These are phyloP conservation scores for Azorinus chamasolen DNA, from an alignment of 2,888 invertebrate species.

Conservation along the genomic window DNA sequence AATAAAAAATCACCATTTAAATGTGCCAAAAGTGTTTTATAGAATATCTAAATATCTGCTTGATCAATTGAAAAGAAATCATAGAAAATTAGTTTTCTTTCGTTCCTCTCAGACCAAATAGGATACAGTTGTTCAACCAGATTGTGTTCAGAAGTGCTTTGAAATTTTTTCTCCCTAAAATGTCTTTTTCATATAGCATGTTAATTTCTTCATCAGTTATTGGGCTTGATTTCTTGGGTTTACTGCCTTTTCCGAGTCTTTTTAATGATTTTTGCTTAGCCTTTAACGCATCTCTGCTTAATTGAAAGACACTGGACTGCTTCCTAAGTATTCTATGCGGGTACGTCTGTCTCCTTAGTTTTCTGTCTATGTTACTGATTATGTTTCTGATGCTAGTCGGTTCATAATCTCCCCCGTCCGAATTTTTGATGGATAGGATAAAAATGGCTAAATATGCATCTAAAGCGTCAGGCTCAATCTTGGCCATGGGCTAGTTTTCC, in stretches of 20 bases:
- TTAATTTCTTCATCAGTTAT: not conserved
- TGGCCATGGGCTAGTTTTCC: no score
- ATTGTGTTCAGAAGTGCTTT: not conserved
- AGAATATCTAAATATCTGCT: no score
- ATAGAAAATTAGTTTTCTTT: slow-evolving; percentile 3
- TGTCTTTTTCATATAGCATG: not conserved
- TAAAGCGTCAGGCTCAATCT: no score
- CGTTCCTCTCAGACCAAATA: slow-evolving; percentile 1
- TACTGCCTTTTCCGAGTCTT: not conserved
- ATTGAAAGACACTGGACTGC: no score
- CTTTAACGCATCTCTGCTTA: no score
- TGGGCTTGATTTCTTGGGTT: slow-evolving; percentile 3
- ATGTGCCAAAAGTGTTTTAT: no score
- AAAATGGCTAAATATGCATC: no score
- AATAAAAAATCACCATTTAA: no score
- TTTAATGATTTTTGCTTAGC: no score
- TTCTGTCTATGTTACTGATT: slow-evolving; percentile 6
- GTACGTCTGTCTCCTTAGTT: not conserved
- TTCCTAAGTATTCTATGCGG: not conserved
- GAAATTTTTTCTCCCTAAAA: not conserved
- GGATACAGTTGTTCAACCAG: not conserved
- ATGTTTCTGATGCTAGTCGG: no score
- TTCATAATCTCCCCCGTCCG: no score
- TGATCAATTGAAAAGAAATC: not conserved
- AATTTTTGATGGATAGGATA: no score